These are phyloP conservation scores for Trachops cirrhosus DNA, from an alignment of 2,797 vertebrate genomes.

Conservation along the genomic window DNA sequence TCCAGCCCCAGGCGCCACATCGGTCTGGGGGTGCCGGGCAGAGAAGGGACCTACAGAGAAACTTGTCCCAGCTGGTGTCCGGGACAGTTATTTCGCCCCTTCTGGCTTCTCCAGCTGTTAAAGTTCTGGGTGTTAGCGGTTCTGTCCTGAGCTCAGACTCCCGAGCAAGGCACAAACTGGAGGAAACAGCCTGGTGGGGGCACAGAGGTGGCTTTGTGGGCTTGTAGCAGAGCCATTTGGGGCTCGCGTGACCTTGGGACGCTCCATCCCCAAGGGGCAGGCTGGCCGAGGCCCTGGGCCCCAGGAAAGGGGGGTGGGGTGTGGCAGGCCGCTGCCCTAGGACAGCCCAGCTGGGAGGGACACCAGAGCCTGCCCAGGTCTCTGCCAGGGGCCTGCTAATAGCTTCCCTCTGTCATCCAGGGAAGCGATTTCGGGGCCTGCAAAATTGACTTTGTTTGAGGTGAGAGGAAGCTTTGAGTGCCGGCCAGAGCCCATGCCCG, in stretches of 20 bases:
- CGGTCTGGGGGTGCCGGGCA: background rate
- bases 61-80: background rate
- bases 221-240: background rate
- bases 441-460: background rate
- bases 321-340: background rate
- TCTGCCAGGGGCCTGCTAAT: constrained; percentile 35
- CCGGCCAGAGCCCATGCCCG: background rate
- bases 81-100: background rate
- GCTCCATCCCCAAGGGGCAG: background rate
- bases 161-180: background rate
- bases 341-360: background rate
- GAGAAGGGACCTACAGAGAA: background rate
- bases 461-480: background rate
- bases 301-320: background rate
- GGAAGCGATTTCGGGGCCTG: background rate
- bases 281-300: background rate
- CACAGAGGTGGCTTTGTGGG: background rate
- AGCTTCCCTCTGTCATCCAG: background rate
- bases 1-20: rapidly evolving
- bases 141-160: background rate
- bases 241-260: background rate
- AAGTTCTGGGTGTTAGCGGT: background rate
- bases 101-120: background rate
- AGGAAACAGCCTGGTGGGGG: background rate
- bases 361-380: background rate